These are phyloP conservation scores for Mus musculus DNA, from an alignment of 2,113 vertebrate species.

Conservation along the genomic window GRCm39 chr6:92073001-92073500, in stretches of 20 bases:
- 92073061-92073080: not conserved
- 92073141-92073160: not conserved
- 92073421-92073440: not conserved
- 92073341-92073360: conserved; percentile 20
- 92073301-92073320: not conserved
- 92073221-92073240: conserved; percentile 22
- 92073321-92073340: not conserved
- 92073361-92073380: not conserved
- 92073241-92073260: conserved; percentile 2
- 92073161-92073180: conserved; percentile 31
- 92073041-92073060: not conserved
- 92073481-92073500: not conserved
- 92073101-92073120: not conserved
- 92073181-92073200: not conserved
- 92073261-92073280: conserved; percentile 19
- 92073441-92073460: not conserved
- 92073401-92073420: not conserved
- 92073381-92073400: conserved; percentile 7
- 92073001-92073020: not conserved
- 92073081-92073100: not conserved
- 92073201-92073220: not conserved
- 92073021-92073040: not conserved
- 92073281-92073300: not conserved
- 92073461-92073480: not conserved
- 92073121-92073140: not conserved